Evolutionary conservation across 2,888 invertebrate genomes (phyloP), one percentile per base, ranked within the genome.

Genomic region (Nemoura dubitans): DNA sequence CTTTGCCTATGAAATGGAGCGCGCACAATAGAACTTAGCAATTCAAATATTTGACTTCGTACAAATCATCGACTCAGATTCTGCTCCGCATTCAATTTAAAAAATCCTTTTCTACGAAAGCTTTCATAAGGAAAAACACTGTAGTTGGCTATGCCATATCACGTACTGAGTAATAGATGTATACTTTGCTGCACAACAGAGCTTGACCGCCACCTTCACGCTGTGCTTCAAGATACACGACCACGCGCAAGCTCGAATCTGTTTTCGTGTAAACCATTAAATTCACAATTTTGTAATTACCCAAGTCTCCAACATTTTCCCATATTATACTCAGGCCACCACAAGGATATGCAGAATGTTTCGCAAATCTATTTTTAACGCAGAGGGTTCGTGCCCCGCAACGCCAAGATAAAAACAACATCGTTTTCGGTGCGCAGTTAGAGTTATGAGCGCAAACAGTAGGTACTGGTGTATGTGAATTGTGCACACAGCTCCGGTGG

Each of bases 381-480:
- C 59, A 14, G 14, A 10, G 36, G 3, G 36, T 6, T 3, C 59
- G 59, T 59, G 59, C 59, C 3, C 59, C 59, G 21, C 59, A 59
- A 59, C 3, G 2, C 59, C 59, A 21, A 59, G 59, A 59, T 59
- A 59, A 59, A 59, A 59, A 59, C 10, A 59, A 59, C 59, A 59
- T 21, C 5, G 3, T 59, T 59, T 59, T n/a, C n/a, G n/a, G n/a
- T 1, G 59, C 59, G 21, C 59, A 59, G 59, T 59, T 59, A 21
- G 59, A 59, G 59, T 59, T 59, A 59, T 59, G 59, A 59, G 21
- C 36, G 36, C 59, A 59, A 59, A 59, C 59, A 59, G 59, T 59
- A 59, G 59, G 59, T 59, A 21, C 21, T 36, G 16, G 21, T 59
- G 59, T 59, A 21, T 59, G 59, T 59, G 59, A 21, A 59, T 59